Evolutionary conservation across 2,888 invertebrate genomes (phyloP).

Genomic region (Coleophora flavipennella): DNA sequence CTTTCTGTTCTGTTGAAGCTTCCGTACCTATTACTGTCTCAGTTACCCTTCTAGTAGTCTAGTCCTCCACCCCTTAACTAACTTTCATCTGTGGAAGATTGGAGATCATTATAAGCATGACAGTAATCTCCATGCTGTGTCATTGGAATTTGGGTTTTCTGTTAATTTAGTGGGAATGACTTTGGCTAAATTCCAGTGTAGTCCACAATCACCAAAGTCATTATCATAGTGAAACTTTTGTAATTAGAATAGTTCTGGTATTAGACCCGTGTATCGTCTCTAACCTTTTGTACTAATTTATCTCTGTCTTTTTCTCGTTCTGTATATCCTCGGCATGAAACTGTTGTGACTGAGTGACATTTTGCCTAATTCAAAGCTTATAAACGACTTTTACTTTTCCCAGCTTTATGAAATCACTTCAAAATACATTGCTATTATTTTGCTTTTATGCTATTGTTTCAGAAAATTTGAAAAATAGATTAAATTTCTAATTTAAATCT

Average conservation of each 20-base stretch:
- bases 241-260: conserved; percentile 40
- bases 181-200: conserved; percentile 21
- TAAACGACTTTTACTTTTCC: conserved; percentile 1
- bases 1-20: conserved; percentile 67
- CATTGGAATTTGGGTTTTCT: conserved; percentile 20
- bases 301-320: conserved; percentile 31
- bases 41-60: conserved; percentile 55
- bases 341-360: conserved; percentile 31
- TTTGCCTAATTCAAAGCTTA: conserved; percentile 14
- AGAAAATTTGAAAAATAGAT: neutral
- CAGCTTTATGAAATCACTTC: neutral
- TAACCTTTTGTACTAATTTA: conserved; percentile 32
- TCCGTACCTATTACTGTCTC: conserved; percentile 39
- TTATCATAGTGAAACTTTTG: conserved; percentile 44
- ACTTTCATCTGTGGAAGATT: conserved; percentile 32
- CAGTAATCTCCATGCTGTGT: conserved; percentile 21
- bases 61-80: conserved; percentile 32
- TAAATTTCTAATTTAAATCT: neutral
- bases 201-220: conserved; percentile 28
- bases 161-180: conserved; percentile 27
- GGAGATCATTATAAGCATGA: conserved; percentile 16
- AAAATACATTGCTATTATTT: too few species aligned
- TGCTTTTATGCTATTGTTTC: too few species aligned
- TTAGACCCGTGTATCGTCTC: conserved; percentile 38
- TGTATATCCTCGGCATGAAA: conserved; percentile 30